These are phyloP conservation scores for Spheniscus mendiculus DNA, from an alignment of 2,113 vertebrate species.

Conservation along the genomic window DNA sequence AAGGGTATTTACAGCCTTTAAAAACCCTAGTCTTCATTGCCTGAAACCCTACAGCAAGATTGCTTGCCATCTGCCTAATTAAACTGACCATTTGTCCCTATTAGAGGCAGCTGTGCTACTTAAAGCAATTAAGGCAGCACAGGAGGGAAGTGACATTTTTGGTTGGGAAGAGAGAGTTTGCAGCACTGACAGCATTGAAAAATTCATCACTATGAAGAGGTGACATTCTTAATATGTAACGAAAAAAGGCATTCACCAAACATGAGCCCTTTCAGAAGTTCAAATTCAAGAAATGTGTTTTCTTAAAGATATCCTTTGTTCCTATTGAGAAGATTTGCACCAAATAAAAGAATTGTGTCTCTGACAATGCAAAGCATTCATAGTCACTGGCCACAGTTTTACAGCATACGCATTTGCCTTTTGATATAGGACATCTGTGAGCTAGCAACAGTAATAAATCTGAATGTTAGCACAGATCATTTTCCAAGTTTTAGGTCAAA, in stretches of 20 bases:
- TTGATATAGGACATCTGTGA: conserved; percentile 28
- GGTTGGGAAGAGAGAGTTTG: neutral
- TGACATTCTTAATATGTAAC: neutral
- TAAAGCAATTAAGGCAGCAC: neutral
- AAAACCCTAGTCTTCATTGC: neutral
- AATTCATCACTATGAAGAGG: neutral
- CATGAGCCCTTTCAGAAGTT: neutral
- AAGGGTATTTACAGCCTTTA: neutral
- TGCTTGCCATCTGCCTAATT: conserved; percentile 25
- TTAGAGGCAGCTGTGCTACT: neutral
- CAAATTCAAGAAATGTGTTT: neutral
- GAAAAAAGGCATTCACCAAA: neutral
- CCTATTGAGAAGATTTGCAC: neutral
- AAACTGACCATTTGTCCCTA: conserved; percentile 35
- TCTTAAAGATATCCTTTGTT: neutral
- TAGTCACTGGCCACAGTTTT: neutral
- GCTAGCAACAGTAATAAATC: conserved; percentile 35
- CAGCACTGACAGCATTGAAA: neutral
- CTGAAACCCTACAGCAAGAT: neutral
- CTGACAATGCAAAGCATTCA: neutral
- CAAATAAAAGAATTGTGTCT: neutral
- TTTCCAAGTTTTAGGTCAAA: conserved; percentile 27
- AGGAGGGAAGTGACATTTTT: neutral
- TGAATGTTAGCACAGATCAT: neutral
- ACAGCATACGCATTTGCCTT: neutral